Base-by-base conservation (phyloP, 2,888 invertebrate genomes). In the Drosophila neotestacea region DNA sequence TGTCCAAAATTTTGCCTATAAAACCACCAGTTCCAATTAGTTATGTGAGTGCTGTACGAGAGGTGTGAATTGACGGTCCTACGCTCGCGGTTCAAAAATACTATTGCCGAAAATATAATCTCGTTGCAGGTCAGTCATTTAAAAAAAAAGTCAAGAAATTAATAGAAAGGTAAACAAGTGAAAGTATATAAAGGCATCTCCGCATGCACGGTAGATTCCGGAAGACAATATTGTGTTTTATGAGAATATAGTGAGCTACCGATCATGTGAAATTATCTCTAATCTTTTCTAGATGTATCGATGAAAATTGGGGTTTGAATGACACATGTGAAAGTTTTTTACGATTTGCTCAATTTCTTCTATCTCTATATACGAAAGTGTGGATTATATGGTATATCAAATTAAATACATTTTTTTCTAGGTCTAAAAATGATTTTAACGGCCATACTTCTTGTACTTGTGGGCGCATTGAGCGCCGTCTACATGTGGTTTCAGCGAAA, bases 401-500 rank as follows among this genome's bases (percentile, higher is more conserved):
- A 22, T 22, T 22, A 30, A 30, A 30, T 4, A 6, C 30, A 30
- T n/a, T 16, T 30, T 13, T 62, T 54, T 27, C 6, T 27, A 63
- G 61, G 6, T 16, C 0, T 27, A 5, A 44, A 16, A 32, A 90
- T 91, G 89, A 77, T 47, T 11, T 56, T 84, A 16, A 90, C 83
- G 1, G 84, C 79, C 50, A 68, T 77, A 16, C 77, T 91, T 1
- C 58, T 91, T 11, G 27, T 84, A 0, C 50, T 90, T 41, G 77
- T 77, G 0, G 66, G 78, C 6, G 54, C 70, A 2, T 51, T 90
- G 11, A 70, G 69, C 0, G 73, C 77, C 1, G 10, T 88, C 0
- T 91, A 86, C 28, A 10, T 78, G 10, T 91, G 91, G 91, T 79
- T 96, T 48, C 85, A 87, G 10, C 77, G 88, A 1, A 81, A 70